Evolutionary conservation across 2,113 vertebrate species (phyloP), one percentile per base, ranked within the genome.

Genomic region (Upupa epops): DNA sequence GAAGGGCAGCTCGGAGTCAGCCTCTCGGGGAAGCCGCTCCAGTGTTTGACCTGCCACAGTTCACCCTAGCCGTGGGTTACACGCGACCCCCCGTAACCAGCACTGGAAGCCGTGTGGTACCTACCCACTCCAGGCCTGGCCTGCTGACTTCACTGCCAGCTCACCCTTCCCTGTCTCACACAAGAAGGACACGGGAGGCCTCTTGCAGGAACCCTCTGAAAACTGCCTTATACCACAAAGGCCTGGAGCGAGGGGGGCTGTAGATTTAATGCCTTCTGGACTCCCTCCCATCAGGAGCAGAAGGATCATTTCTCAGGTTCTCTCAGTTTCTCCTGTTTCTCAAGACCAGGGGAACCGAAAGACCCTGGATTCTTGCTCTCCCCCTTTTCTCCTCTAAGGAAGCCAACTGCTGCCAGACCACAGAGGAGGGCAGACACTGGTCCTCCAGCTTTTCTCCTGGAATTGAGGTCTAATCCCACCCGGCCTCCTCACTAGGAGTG

Each of bases 1-100:
- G 4, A n/a, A 93, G 56, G 51, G 92, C 26, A 97, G n/a, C 25
- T 92, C 66, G 59, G 29, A 79, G 90, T 84, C 7, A 91, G 42
- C 45, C 88, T 83, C 56, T 32, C 58, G 83, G 4, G 8, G 42
- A 77, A 21, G 34, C 31, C 74, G 22, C 61, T 72, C 40, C 40
- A 42, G 15, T 15, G 40, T 15, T n/a, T n/a, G n/a, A n/a, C 40
- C 40, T 42, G 40, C 15, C 40, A 42, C 40, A 15, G 11, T 83
- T 59, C 9, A 65, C 46, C 63, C 42, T 6, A 28, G 25, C 31
- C 2, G 13, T 17, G 5, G 16, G 14, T 40, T 45, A 86, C 11
- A 42, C 40, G 15, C 40, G 40, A 42, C 40, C 40, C 40, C n/a
- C n/a, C n/a, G n/a, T n/a, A n/a, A 42, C 40, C 40, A 42, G 40